A percentile compares a stretch with the other conserved stretches of the same genome.
phyloP scores from a whole-genome alignment of 2,113 vertebrate genomes.

The Calypte anna region DNA sequence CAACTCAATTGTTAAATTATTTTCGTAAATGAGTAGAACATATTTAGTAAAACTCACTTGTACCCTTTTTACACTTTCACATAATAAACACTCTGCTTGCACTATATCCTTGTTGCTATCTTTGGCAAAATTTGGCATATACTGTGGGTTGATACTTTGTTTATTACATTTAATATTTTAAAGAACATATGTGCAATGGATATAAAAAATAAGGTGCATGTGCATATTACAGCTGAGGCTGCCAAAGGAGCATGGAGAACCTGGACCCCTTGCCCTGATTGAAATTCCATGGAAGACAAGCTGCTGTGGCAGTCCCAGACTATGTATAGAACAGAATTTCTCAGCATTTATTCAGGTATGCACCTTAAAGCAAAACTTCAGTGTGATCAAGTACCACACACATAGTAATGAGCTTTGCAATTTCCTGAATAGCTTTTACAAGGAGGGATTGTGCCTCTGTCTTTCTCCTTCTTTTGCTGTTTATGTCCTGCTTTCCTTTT shows the following conservation, averaged over 20 bases:
- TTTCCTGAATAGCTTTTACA: conserved; percentile 37
- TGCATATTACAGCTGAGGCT: neutral
- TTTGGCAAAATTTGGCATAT: neutral
- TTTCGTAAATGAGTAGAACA: neutral
- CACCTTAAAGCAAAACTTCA: conserved; percentile 31
- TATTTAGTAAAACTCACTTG: conserved; percentile 6
- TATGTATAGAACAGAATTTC: neutral
- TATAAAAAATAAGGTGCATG: neutral
- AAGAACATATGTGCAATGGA: neutral
- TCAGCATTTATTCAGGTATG: neutral
- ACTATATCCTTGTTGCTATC: neutral
- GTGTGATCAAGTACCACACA: neutral
- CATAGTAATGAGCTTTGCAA: neutral
- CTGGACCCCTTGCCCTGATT: neutral
- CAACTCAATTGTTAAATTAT: conserved; percentile 28
- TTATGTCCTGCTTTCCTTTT: neutral
- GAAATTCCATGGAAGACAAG: conserved; percentile 1
- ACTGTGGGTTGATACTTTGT: neutral
- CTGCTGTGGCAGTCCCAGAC: neutral
- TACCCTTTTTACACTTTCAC: neutral
- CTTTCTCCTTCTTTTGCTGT: conserved; percentile 6
- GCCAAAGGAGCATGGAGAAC: neutral
- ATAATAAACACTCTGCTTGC: conserved; percentile 15
- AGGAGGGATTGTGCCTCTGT: neutral
- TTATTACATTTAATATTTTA: conserved; percentile 19